Conservation (phyloP, 2,888 invertebrate genomes). For the Ceratothoa steindachneri region DNA sequence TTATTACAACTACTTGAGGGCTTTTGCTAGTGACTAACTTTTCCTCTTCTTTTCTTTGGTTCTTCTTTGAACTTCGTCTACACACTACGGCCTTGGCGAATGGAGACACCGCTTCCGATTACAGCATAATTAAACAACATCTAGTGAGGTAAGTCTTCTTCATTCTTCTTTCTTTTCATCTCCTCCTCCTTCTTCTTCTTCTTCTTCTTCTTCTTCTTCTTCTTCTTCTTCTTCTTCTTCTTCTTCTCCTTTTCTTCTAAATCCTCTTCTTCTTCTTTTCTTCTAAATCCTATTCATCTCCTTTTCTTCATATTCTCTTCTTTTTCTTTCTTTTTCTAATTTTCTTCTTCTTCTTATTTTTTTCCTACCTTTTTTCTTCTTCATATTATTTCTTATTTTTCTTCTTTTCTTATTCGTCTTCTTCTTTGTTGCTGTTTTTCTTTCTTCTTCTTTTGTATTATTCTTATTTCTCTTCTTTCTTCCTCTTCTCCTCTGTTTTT, state of each 20-base stretch:
- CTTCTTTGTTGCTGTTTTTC: neutral
- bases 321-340: neutral
- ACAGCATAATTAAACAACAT: no score
- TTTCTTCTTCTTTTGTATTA: neutral
- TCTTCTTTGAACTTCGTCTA: no score
- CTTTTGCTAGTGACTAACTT: no score
- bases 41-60: no score
- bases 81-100: no score
- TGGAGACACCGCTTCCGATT: no score
- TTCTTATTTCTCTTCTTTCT: neutral
- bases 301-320: neutral
- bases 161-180: neutral
- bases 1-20: no score
- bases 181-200: neutral
- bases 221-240: neutral
- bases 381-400: no score
- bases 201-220: neutral
- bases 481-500: neutral
- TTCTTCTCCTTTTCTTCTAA: neutral
- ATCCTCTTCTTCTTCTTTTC: neutral
- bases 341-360: neutral
- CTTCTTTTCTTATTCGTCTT: neutral
- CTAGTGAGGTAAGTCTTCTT: neutral
- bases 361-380: neutral
- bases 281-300: neutral